Conservation (phyloP, 2,797 vertebrate species). For the Miichthys miiuy region DNA sequence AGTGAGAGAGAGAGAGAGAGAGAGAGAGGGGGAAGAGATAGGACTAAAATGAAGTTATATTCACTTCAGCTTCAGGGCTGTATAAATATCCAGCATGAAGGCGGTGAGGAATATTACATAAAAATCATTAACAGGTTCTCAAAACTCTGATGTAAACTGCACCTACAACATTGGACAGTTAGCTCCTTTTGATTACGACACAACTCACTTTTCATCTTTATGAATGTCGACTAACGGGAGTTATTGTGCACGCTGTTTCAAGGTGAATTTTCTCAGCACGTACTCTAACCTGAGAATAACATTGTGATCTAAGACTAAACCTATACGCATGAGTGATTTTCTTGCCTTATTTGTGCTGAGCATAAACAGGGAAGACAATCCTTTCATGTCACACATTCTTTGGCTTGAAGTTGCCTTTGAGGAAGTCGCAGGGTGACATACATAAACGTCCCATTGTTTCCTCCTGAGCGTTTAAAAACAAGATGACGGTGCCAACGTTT, state of each 20-base stretch:
- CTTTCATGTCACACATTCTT: constrained; percentile 50
- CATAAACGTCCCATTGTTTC: constrained; percentile 31
- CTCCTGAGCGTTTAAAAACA: constrained; percentile 31
- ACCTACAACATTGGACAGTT: neutral
- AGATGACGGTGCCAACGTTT: neutral
- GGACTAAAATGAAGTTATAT: constrained; percentile 55
- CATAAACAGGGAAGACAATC: constrained; percentile 55
- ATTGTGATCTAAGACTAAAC: constrained; percentile 12
- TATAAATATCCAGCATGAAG: constrained; percentile 8
- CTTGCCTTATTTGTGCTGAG: constrained; percentile 25
- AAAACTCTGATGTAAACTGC: neutral
- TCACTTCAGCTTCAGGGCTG: constrained; percentile 20
- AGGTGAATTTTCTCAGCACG: neutral
- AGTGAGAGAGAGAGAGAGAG: constrained; percentile 21
- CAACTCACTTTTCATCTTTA: constrained; percentile 8
- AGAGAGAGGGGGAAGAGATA: neutral
- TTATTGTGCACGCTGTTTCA: neutral
- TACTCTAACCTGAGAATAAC: neutral
- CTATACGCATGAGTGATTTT: constrained; percentile 29
- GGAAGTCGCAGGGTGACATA: constrained; percentile 23
- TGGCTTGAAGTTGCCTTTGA: constrained; percentile 39
- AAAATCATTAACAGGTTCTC: neutral
- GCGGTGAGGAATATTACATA: neutral
- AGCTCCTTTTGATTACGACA: constrained; percentile 8
- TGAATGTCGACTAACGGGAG: neutral